These are phyloP conservation scores for Acromyrmex echinatior DNA, from an alignment of 1,140 invertebrate genomes.

Conservation along the genomic window DNA sequence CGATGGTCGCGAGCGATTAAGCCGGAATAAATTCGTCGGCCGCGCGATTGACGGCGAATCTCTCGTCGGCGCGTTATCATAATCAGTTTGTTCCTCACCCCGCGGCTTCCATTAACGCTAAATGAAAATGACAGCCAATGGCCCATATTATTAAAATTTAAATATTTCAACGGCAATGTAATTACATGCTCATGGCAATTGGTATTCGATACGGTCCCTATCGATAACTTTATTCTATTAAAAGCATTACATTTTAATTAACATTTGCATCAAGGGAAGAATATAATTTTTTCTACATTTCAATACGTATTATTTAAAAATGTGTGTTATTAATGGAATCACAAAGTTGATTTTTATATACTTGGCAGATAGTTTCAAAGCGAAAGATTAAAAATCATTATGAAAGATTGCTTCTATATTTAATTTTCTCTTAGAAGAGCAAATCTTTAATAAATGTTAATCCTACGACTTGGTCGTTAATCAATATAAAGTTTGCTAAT, in stretches of 20 bases:
- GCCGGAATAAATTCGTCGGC: slow-evolving; percentile 26
- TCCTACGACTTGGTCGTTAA: neutral
- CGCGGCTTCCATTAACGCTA: neutral
- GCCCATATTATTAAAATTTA: neutral
- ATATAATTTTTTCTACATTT: neutral
- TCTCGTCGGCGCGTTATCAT: slow-evolving; percentile 49
- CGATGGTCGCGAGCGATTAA: slow-evolving; percentile 71
- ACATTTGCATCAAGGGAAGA: neutral
- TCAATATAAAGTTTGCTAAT: neutral
- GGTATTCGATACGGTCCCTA: neutral
- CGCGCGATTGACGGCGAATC: slow-evolving; percentile 27
- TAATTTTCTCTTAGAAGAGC: neutral
- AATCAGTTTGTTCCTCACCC: slow-evolving; percentile 32
- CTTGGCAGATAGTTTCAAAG: neutral
- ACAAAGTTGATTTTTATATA: neutral
- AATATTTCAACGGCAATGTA: neutral
- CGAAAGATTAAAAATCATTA: neutral
- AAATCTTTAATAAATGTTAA: slow-evolving; percentile 34
- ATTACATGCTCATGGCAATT: slow-evolving; percentile 9
- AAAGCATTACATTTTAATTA: slow-evolving; percentile 1
- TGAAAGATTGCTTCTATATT: neutral
- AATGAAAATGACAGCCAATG: neutral
- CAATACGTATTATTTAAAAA: neutral
- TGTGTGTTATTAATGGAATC: neutral
- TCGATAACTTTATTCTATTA: neutral